Evolutionary conservation across 2,113 vertebrate genomes (phyloP).

Genomic region (Cinclus mexicanus): DNA sequence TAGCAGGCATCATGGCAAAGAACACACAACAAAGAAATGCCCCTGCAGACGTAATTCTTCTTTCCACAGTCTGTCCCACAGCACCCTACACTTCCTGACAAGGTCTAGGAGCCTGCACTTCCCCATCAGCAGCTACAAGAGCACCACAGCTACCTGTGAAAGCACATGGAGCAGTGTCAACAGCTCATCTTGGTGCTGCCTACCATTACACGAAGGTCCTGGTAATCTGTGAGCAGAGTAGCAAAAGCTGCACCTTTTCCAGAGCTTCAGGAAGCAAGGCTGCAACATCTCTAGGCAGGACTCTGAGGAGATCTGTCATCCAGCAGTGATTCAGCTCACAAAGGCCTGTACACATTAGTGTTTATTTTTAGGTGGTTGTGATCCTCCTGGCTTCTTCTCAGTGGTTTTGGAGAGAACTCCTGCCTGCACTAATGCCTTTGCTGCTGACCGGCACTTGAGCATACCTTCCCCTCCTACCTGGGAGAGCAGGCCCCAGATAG

Average conservation of each 20-base stretch:
- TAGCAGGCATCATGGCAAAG: neutral
- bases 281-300: neutral
- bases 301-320: neutral
- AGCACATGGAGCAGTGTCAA: neutral
- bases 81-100: neutral
- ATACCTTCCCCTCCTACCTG: neutral
- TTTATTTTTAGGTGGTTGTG: conserved; percentile 18
- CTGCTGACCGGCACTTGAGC: neutral
- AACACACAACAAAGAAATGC: neutral
- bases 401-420: neutral
- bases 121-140: neutral
- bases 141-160: neutral
- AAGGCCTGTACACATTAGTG: neutral
- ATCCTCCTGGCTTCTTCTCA: neutral
- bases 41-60: neutral
- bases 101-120: neutral
- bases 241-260: neutral
- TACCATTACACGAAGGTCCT: neutral
- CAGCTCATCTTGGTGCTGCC: neutral
- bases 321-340: conserved; percentile 7
- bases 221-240: neutral
- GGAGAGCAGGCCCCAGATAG: neutral
- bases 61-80: neutral
- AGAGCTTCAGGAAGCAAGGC: neutral
- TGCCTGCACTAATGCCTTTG: neutral